Percentiles rank a stretch among this genome's conserved stretches.
These are phyloP conservation scores for Lottia gigantea DNA, from an alignment of 2,888 invertebrate species.

Conservation along the genomic window DNA sequence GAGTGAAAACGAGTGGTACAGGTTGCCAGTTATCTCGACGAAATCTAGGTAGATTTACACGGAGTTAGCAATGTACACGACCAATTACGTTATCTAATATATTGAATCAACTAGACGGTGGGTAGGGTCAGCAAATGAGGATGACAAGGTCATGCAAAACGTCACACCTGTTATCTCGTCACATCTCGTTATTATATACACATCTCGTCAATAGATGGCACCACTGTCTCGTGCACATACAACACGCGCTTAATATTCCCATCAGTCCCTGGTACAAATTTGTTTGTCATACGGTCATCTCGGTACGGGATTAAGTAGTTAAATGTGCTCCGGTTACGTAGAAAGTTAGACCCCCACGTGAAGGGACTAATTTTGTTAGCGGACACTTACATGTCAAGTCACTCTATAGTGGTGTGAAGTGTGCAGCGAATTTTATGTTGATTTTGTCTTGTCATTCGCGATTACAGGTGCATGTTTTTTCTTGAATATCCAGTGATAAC, in stretches of 20 bases:
- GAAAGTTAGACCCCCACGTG: background rate
- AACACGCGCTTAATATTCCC: constrained; percentile 7
- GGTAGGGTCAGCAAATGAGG: constrained; percentile 11
- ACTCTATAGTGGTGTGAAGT: background rate
- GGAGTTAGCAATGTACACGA: constrained; percentile 13
- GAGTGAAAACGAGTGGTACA: constrained; percentile 10
- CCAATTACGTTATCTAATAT: constrained; percentile 24
- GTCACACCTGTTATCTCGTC: constrained; percentile 16
- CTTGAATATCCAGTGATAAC: too few species aligned
- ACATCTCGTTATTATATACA: constrained; percentile 15
- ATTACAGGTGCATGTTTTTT: background rate
- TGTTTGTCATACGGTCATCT: constrained; percentile 16
- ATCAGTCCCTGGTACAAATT: constrained; percentile 16
- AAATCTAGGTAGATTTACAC: background rate
- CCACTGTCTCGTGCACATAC: constrained; percentile 21
- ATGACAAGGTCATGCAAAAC: background rate
- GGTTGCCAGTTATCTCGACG: background rate
- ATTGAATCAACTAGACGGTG: constrained; percentile 21
- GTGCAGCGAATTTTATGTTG: background rate
- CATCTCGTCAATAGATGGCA: constrained; percentile 15
- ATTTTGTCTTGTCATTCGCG: background rate
- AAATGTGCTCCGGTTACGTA: constrained; percentile 8
- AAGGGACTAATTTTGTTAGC: constrained; percentile 10
- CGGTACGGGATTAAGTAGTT: constrained; percentile 9
- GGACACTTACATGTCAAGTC: constrained; percentile 10